Conservation (phyloP, 2,797 vertebrate genomes). For the Melanotaenia maccullochi region DNA sequence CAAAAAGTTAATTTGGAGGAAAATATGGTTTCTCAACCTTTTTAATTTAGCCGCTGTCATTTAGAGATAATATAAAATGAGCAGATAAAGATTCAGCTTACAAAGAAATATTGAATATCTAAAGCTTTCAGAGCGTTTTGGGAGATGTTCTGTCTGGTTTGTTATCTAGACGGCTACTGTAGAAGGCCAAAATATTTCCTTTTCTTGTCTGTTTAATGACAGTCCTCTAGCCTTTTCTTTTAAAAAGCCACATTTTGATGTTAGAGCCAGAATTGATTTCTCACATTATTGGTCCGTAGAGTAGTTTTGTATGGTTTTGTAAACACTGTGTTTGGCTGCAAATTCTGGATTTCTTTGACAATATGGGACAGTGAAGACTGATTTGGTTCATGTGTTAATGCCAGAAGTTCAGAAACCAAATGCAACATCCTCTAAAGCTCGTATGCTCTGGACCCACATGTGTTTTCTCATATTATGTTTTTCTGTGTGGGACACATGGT, state of each 20-base stretch:
- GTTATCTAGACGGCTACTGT: neutral
- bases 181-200: neutral
- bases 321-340: neutral
- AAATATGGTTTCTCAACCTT: neutral
- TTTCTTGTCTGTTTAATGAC: neutral
- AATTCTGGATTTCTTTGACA: neutral
- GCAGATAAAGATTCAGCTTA: neutral
- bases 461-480: slow-evolving; percentile 10
- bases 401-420: neutral
- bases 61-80: too few relatives aligned
- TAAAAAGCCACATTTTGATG: slow-evolving; percentile 1
- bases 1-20: neutral
- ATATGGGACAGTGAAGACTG: too few relatives aligned
- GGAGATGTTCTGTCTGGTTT: neutral
- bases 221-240: neutral
- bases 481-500: slow-evolving; percentile 6
- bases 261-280: neutral
- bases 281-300: neutral
- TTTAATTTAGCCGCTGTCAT: neutral
- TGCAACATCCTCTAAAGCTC: neutral
- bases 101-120: neutral
- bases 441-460: neutral
- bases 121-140: neutral
- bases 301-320: neutral
- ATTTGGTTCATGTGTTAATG: neutral